Conservation (phyloP, 30 jellyfish, hydroid and myxozoan species). For the Aurelia sp. region DNA sequence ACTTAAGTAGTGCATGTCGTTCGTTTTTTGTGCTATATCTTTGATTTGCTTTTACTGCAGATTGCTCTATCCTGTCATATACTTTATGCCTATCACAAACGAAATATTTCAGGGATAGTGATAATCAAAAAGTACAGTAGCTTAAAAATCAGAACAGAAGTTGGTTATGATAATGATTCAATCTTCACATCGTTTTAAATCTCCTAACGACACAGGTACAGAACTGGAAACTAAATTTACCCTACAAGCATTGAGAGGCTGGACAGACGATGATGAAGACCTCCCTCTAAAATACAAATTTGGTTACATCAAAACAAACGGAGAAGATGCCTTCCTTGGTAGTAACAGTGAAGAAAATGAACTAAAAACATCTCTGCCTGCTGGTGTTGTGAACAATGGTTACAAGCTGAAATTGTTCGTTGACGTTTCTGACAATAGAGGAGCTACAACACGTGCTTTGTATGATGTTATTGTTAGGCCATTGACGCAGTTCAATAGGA, state of each 20-base stretch:
- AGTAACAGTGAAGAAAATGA: slow-evolving; percentile 68
- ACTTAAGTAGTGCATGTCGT: too few relatives aligned
- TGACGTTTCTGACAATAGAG: slow-evolving; percentile 70
- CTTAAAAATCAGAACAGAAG: too few relatives aligned
- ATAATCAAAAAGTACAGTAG: too few relatives aligned
- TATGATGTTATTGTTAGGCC: slow-evolving; percentile 45
- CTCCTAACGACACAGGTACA: slow-evolving; percentile 17
- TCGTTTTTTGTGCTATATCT: too few relatives aligned
- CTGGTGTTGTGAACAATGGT: slow-evolving; percentile 32
- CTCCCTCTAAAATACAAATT: slow-evolving; percentile 64
- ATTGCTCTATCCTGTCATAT: too few relatives aligned
- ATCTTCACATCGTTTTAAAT: too few relatives aligned
- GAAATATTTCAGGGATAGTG: too few relatives aligned
- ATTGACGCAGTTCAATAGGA: slow-evolving; percentile 12
- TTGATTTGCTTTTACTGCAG: too few relatives aligned
- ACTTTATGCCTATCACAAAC: too few relatives aligned
- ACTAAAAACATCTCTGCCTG: slow-evolving; percentile 25
- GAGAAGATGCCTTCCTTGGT: slow-evolving; percentile 55
- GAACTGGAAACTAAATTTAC: slow-evolving; percentile 73
- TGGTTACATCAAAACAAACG: slow-evolving; percentile 58
- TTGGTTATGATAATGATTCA: too few relatives aligned
- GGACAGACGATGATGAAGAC: slow-evolving; percentile 81
- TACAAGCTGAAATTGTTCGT: slow-evolving; percentile 61
- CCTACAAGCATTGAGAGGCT: slow-evolving; percentile 73
- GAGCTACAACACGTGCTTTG: slow-evolving; percentile 55